Base-by-base conservation (phyloP, 2,888 invertebrate genomes). In the Hecatera dysodea region DNA sequence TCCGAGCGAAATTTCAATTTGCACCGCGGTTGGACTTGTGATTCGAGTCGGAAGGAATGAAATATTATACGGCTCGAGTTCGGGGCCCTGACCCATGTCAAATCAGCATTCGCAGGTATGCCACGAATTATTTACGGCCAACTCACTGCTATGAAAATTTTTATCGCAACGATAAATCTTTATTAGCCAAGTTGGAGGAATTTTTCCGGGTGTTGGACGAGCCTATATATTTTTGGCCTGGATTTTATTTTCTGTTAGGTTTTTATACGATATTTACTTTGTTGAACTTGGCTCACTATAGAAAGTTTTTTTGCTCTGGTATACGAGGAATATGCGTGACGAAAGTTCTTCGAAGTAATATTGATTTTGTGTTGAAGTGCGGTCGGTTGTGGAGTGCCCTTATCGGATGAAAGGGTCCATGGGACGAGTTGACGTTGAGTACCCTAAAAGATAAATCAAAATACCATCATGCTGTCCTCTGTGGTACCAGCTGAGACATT, bases 61-160 rank as follows among this genome's bases (percentile, higher is more conserved):
- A 94, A 95, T 94, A 94, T 93, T 92, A 93, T 91, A 90, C 90
- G 90, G 88, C 88, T 87, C 81, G 85, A 87, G 82, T 85, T 89
- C 84, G 86, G 89, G 88, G 87, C 90, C 89, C 91, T 94, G 94
- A 95, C 95, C 95, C 95, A 89, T 93, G 94, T 95, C 94, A 93
- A 94, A 94, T 95, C 94, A 95, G 94, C 94, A 95, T 94, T 94
- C 90, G 90, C 94, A 94, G 94, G 94, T 94, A 95, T 91, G 91
- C 93, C 92, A 91, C 91, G 91, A 93, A 94, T 94, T 95, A 94
- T 94, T 94, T 94, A 94, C 93, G 93, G 90, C 90, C 91, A 90
- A 90, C 92, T 93, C 91, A 91, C 89, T 85, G 93, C 93, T 93
- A 94, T 93, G 93, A 94, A 93, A 84, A 80, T 94, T 94, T 94